Percentiles rank a stretch among this genome's conserved stretches.
phyloP scores from a whole-genome alignment of 1,140 invertebrate species.

The Drosophila serrata region DNA sequence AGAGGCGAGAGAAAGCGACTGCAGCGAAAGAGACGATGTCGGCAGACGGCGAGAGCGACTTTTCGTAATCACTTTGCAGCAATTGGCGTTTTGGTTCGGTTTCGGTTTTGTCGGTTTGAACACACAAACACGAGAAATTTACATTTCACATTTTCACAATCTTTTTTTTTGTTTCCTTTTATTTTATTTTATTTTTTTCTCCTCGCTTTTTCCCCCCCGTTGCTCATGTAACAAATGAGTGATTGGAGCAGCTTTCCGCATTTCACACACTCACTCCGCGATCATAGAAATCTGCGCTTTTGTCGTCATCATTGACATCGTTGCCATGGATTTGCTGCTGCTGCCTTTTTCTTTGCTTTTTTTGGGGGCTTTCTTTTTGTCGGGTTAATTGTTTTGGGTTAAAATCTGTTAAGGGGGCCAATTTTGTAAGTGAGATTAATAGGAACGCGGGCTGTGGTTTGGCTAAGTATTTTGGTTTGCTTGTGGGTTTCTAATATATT shows the following conservation, averaged over 20 bases:
- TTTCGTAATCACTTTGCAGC: slow-evolving; percentile 82
- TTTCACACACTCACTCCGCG: slow-evolving; percentile 58
- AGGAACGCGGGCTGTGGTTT: background rate
- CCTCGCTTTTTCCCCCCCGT: slow-evolving; percentile 1
- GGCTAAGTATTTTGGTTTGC: background rate
- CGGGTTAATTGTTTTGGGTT: slow-evolving; percentile 46
- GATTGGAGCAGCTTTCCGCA: slow-evolving; percentile 78
- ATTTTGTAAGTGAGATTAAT: slow-evolving; percentile 41
- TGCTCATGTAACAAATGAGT: slow-evolving; percentile 73
- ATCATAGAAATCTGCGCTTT: slow-evolving; percentile 67
- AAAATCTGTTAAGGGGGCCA: slow-evolving; percentile 30
- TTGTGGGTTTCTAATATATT: background rate
- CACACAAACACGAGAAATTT: slow-evolving; percentile 64
- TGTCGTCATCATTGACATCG: slow-evolving; percentile 59
- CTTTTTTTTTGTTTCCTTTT: slow-evolving; percentile 29
- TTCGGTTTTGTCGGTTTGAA: slow-evolving; percentile 51
- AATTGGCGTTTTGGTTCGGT: slow-evolving; percentile 74
- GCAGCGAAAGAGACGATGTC: slow-evolving; percentile 7
- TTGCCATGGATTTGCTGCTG: slow-evolving; percentile 40
- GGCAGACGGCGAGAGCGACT: slow-evolving; percentile 39
- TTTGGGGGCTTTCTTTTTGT: slow-evolving; percentile 48
- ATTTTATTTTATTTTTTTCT: background rate
- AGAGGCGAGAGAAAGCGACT: slow-evolving; percentile 41
- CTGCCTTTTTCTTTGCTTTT: slow-evolving; percentile 30
- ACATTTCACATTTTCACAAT: slow-evolving; percentile 83